Base-by-base conservation (phyloP, 2,888 invertebrate species). In the Pristionchus japonicus region DNA sequence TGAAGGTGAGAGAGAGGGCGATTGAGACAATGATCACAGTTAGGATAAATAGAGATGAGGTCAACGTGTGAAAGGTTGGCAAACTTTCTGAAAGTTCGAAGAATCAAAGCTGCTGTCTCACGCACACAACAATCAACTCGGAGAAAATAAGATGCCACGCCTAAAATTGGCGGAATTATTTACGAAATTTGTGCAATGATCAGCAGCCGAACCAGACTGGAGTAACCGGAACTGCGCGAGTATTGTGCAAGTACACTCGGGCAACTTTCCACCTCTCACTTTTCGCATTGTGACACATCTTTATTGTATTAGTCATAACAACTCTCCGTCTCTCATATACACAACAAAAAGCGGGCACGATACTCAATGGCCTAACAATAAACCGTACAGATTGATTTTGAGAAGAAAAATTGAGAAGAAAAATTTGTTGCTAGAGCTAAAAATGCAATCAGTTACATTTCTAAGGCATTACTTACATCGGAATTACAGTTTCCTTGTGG, bases 281-380 rank as follows among this genome's bases (percentile, higher is more conserved):
- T n/a, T 57, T 57, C 57, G 57, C 20, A 9, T n/a, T 4, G 57
- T 57, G 77, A 77, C 77, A 47, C 77, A 77, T 77, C 77, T 70
- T 70, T 70, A 77, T 77, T 47, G 40, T 40, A 27, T 77, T 43
- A 77, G 11, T 77, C 77, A 77, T 77, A 77, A 77, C 77, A 40
- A 77, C 77, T 77, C 77, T 77, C 31, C 64, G 64, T 11, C 70
- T n/a, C n/a, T 70, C 77, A 77, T 77, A 77, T 77, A 27, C 77
- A 77, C 70, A 70, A 70, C 70, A 77, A 77, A 77, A 47, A 77
- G 77, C 43, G 77, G n/a, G 70, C 2, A 34, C 43, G 20, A 40
- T 43, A 43, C 27, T 77, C n/a, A 77, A 43, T 47, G 77, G 40
- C 11, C 77, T 70, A 77, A 47, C 77, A 77, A 77, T 77, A 27